Evolutionary conservation across 2,113 vertebrate species (phyloP).

Genomic region (Nasalis larvatus): DNA sequence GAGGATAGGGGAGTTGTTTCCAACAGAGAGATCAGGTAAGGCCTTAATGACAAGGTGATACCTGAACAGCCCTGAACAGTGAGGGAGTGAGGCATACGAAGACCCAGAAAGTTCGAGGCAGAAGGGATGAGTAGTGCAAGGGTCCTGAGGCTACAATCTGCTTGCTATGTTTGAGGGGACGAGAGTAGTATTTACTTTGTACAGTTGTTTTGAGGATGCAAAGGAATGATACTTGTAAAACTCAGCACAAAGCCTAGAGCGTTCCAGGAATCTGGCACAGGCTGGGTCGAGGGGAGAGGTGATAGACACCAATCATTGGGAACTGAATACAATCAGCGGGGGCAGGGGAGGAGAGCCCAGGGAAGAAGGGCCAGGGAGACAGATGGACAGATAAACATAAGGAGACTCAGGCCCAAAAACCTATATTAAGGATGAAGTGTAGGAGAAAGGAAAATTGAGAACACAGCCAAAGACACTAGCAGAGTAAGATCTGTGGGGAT

Average conservation of each 20-base stretch:
- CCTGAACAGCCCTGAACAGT: neutral
- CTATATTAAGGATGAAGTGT: constrained; percentile 74
- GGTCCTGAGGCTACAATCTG: neutral
- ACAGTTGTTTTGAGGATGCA: neutral
- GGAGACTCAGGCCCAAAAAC: constrained; percentile 64
- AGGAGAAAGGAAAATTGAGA: constrained; percentile 70
- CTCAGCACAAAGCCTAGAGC: constrained; percentile 26
- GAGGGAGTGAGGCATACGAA: neutral
- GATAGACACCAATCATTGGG: constrained; percentile 60
- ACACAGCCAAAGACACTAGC: constrained; percentile 58
- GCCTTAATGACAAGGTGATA: neutral
- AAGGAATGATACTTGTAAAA: neutral
- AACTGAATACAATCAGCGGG: constrained; percentile 48
- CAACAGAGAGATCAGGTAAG: neutral
- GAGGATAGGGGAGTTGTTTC: neutral
- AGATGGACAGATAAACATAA: constrained; percentile 75
- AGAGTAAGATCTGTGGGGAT: constrained; percentile 37
- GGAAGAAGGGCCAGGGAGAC: constrained; percentile 65
- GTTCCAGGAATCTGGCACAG: constrained; percentile 36
- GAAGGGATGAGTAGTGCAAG: neutral
- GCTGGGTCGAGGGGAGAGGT: constrained; percentile 40
- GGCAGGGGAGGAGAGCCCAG: constrained; percentile 43
- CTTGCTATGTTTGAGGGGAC: no score
- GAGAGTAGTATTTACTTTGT: neutral
- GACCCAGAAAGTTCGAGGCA: neutral